Conservation (phyloP, 2,113 vertebrate genomes). For the Nothobranchius furzeri region DNA sequence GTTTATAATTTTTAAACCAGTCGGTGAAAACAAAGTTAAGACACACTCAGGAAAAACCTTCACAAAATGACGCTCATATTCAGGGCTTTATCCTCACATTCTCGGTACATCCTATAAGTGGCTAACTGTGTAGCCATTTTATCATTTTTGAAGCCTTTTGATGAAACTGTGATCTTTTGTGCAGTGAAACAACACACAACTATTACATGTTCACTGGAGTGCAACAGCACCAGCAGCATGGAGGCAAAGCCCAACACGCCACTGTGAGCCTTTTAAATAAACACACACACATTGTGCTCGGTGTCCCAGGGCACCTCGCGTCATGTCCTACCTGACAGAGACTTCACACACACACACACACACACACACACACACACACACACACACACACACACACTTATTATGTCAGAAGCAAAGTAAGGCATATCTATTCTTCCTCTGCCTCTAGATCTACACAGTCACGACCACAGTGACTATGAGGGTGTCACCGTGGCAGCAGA, state of each 20-base stretch:
- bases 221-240: slow-evolving; percentile 16
- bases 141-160: background rate
- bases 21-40: too few species aligned
- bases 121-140: background rate
- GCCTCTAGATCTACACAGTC: slow-evolving; percentile 67
- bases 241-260: slow-evolving; percentile 37
- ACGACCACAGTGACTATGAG: slow-evolving; percentile 62
- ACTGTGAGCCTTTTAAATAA: slow-evolving; percentile 44
- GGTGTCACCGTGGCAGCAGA: slow-evolving; percentile 53
- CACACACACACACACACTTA: slow-evolving; percentile 28
- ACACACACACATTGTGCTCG: slow-evolving; percentile 44
- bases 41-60: too few species aligned
- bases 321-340: slow-evolving; percentile 60
- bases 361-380: slow-evolving; percentile 30
- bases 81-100: too few species aligned
- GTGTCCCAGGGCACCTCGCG: slow-evolving; percentile 57
- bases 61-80: background rate
- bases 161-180: background rate
- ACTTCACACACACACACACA: too few species aligned
- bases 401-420: slow-evolving; percentile 48
- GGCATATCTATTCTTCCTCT: slow-evolving; percentile 66
- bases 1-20: too few species aligned
- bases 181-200: background rate
- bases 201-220: background rate
- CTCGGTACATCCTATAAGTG: background rate